A percentile compares a stretch with the other conserved stretches of the same genome.
phyloP scores from a whole-genome alignment of 1,140 invertebrate genomes.

The Riptortus pedestris region DNA sequence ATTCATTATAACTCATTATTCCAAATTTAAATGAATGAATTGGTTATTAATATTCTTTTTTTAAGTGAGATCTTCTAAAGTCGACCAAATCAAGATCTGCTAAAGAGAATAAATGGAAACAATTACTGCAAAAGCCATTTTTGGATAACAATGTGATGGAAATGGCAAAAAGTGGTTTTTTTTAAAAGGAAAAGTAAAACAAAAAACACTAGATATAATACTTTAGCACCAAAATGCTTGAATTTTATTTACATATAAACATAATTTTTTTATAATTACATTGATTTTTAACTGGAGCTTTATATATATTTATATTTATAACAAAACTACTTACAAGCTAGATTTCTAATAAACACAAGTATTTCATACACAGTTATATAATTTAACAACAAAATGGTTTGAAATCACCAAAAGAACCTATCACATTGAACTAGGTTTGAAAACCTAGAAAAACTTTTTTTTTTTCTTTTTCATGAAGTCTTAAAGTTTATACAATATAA shows the following conservation, averaged over 20 bases:
- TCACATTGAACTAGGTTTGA: conserved; percentile 19
- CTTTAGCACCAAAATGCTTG: conserved; percentile 23
- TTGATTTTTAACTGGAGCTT: conserved; percentile 5
- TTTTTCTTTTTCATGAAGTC: neutral
- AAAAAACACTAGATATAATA: conserved; percentile 9
- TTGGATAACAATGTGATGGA: too few relatives aligned
- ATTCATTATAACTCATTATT: too few relatives aligned
- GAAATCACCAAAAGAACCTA: conserved; percentile 13
- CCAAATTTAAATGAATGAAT: too few relatives aligned
- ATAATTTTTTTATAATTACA: conserved; percentile 19
- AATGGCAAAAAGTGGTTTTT: too few relatives aligned
- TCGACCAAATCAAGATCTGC: too few relatives aligned
- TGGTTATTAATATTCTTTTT: too few relatives aligned
- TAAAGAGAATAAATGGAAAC: too few relatives aligned
- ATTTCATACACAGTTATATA: conserved; percentile 2
- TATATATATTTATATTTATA: conserved; percentile 12
- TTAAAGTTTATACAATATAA: too few relatives aligned
- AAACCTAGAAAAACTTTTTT: neutral
- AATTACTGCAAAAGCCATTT: too few relatives aligned
- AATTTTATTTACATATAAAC: conserved; percentile 25
- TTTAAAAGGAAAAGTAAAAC: neutral
- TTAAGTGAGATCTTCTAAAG: too few relatives aligned
- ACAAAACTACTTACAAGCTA: conserved; percentile 12
- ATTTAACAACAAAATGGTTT: conserved; percentile 9
- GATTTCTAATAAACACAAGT: neutral